Evolutionary conservation across 2,888 invertebrate species (phyloP).

Genomic region (Leptopilina drosophilae): DNA sequence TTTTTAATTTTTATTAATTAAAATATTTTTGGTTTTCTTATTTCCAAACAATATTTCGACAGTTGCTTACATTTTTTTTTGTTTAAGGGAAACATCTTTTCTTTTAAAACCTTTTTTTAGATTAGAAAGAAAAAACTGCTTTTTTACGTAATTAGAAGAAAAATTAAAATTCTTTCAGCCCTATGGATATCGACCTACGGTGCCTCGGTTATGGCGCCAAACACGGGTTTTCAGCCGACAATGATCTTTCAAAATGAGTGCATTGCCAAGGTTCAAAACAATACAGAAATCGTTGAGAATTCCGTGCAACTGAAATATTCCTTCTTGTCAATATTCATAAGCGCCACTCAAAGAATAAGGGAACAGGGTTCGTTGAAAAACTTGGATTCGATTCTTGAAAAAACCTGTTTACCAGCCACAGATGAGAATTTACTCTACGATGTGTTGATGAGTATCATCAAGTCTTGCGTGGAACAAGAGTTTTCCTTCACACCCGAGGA

Average conservation of each 20-base stretch:
- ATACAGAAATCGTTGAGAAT: background rate
- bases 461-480: background rate
- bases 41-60: too few relatives aligned
- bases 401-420: background rate
- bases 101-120: too few relatives aligned
- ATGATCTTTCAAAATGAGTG: background rate
- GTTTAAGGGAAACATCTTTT: too few relatives aligned
- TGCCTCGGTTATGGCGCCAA: background rate
- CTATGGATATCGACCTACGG: background rate
- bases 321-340: background rate
- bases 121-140: too few relatives aligned
- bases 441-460: background rate
- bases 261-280: background rate
- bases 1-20: too few relatives aligned
- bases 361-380: background rate
- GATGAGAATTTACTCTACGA: background rate
- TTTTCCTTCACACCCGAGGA: background rate
- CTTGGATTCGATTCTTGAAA: background rate
- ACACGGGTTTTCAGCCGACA: background rate
- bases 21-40: too few relatives aligned
- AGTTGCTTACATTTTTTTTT: too few relatives aligned
- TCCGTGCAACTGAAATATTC: background rate
- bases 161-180: background rate
- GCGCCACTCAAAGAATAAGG: background rate
- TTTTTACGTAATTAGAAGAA: background rate